phyloP scores from a whole-genome alignment of 2,113 vertebrate species.

The Tautogolabrus adspersus region DNA sequence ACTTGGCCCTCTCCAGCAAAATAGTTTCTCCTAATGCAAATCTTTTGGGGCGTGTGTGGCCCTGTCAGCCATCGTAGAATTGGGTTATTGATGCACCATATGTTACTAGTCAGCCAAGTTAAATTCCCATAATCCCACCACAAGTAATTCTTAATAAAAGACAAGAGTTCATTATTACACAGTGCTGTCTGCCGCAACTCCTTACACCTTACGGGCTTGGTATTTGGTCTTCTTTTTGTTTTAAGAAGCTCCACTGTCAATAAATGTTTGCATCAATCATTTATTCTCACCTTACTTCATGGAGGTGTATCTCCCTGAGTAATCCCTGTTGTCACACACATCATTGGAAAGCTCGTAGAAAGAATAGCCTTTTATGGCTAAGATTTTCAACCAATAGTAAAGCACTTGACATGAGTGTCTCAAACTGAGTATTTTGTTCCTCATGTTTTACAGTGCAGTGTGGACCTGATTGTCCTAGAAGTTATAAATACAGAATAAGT shows the following conservation, averaged over 20 bases:
- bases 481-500: constrained; percentile 11
- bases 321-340: not conserved
- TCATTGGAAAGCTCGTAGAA: not conserved
- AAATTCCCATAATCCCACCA: too few species aligned
- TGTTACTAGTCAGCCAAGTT: too few species aligned
- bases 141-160: too few species aligned
- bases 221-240: not conserved
- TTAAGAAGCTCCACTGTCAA: not conserved
- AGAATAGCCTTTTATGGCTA: too few species aligned
- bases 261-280: not conserved
- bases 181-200: not conserved
- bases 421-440: not conserved
- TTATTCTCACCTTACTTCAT: too few species aligned
- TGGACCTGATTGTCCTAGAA: not conserved
- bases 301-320: not conserved
- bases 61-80: too few species aligned
- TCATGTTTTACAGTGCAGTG: not conserved
- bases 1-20: too few species aligned
- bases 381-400: not conserved
- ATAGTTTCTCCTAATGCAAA: too few species aligned
- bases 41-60: too few species aligned
- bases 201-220: not conserved
- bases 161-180: not conserved
- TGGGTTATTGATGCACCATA: too few species aligned
- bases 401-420: not conserved